phyloP scores from a whole-genome alignment of 1,140 invertebrate species.

The Aphidius gifuensis region DNA sequence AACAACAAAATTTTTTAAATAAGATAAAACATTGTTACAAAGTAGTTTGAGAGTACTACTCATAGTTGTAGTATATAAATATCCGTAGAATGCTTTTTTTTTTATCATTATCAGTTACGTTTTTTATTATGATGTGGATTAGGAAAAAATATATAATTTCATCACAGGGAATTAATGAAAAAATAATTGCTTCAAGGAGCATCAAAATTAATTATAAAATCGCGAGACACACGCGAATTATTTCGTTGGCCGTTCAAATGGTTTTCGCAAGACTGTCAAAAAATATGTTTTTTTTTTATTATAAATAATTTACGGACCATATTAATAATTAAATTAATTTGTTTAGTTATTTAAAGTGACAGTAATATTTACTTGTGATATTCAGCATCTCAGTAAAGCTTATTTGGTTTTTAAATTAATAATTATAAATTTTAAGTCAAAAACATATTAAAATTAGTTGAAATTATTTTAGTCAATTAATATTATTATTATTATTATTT shows the following conservation, averaged over 20 bases:
- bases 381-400: too few species aligned
- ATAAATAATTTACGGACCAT: too few species aligned
- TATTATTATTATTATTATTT: not conserved
- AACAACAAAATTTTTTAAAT: conserved; percentile 1
- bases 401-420: too few species aligned
- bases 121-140: conserved; percentile 47
- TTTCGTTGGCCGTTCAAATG: not conserved
- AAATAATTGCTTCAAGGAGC: not conserved
- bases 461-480: too few species aligned
- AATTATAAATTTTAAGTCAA: too few species aligned
- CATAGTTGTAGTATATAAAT: conserved; percentile 41
- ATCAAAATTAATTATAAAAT: not conserved
- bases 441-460: too few species aligned
- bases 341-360: too few species aligned
- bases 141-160: conserved; percentile 22
- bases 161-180: not conserved
- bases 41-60: conserved; percentile 25
- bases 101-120: conserved; percentile 46
- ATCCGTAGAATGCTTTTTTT: conserved; percentile 35
- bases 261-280: too few species aligned
- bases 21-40: conserved; percentile 8
- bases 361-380: too few species aligned
- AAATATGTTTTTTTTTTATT: too few species aligned
- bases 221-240: not conserved
- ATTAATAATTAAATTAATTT: too few species aligned